Percentiles rank a stretch among this genome's conserved stretches.
Conservation (phyloP, 2,113 vertebrate genomes). For the Cygnus buccinator region DNA sequence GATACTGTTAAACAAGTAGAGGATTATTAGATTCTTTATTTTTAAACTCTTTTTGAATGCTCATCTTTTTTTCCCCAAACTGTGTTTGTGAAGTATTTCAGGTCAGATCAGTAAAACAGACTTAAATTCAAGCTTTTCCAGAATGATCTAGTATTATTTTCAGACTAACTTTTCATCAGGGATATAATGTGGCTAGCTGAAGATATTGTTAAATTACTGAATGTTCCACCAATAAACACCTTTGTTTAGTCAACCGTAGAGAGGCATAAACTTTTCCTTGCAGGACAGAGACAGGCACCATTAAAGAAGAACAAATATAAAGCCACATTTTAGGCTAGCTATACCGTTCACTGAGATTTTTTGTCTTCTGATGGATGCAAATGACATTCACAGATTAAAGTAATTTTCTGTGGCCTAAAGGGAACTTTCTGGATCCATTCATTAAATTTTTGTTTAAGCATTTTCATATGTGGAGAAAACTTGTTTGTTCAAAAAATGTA, state of each 20-base stretch:
- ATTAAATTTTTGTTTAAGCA: slow-evolving; percentile 75
- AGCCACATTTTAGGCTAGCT: neutral
- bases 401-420: slow-evolving; percentile 76
- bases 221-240: neutral
- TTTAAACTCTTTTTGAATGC: neutral
- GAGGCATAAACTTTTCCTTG: neutral
- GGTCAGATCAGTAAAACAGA: neutral
- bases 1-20: neutral
- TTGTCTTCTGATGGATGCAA: slow-evolving; percentile 45
- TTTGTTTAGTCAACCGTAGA: neutral
- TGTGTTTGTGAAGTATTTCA: neutral
- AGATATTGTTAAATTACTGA: neutral
- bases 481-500: slow-evolving; percentile 59
- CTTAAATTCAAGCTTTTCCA: neutral
- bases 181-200: neutral
- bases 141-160: slow-evolving; percentile 8
- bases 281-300: neutral
- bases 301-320: slow-evolving; percentile 14
- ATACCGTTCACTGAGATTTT: neutral
- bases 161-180: neutral
- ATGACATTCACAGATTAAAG: slow-evolving; percentile 74
- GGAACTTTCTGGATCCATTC: slow-evolving; percentile 64
- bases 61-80: neutral
- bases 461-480: slow-evolving; percentile 73
- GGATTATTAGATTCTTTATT: neutral